Evolutionary conservation across 2,113 vertebrate species (phyloP).

Genomic region (Syrmaticus mikado): DNA sequence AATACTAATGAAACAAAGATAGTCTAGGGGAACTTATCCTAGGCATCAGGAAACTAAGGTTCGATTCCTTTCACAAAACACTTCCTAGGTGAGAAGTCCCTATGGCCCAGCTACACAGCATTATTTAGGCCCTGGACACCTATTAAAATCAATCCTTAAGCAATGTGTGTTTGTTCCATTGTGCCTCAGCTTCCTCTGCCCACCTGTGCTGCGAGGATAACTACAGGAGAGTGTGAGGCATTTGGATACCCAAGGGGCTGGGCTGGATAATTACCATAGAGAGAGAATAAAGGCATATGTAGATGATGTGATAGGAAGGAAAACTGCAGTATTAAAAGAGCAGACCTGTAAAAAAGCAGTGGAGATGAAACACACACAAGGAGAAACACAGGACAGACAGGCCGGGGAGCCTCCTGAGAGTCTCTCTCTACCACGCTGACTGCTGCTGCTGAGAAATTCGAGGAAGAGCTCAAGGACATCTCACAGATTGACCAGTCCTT

Average conservation of each 20-base stretch:
- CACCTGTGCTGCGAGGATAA: constrained; percentile 71
- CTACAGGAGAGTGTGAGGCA: constrained; percentile 71
- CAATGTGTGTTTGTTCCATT: constrained; percentile 49
- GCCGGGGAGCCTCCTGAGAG: background rate
- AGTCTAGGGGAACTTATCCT: background rate
- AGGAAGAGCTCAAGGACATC: constrained; percentile 34
- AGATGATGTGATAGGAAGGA: constrained; percentile 50
- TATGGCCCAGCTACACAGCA: constrained; percentile 9
- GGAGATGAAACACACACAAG: background rate
- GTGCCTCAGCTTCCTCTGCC: constrained; percentile 63
- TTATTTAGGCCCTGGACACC: constrained; percentile 60
- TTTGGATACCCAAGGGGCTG: background rate
- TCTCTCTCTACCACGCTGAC: background rate
- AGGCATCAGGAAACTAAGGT: constrained; percentile 23
- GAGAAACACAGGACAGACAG: constrained; percentile 25
- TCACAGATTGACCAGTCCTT: background rate
- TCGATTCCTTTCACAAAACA: constrained; percentile 49
- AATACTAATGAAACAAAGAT: constrained; percentile 20
- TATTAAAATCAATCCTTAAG: constrained; percentile 63
- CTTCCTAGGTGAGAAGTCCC: constrained; percentile 69
- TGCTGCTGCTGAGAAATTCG: background rate
- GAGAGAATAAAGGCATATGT: constrained; percentile 30
- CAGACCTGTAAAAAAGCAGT: background rate
- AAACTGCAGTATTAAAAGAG: background rate
- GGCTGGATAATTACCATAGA: constrained; percentile 64